A percentile compares a stretch with the other conserved stretches of the same genome.
These are phyloP conservation scores for Scomber japonicus DNA, from an alignment of 2,113 vertebrate genomes.

Conservation along the genomic window DNA sequence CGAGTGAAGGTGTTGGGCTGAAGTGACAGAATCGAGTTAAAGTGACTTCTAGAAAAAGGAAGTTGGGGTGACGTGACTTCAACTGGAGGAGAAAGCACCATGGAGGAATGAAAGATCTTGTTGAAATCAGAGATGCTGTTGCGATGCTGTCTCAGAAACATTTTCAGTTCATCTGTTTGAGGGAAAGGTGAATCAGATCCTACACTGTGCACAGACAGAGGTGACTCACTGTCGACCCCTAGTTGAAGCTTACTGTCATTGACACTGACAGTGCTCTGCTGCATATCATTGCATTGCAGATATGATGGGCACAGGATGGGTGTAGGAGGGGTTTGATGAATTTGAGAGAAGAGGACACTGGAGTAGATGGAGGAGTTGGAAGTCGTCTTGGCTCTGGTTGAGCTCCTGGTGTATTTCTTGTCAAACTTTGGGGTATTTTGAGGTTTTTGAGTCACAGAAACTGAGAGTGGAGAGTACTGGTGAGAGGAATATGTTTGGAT, in stretches of 20 bases:
- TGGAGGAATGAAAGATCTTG: background rate
- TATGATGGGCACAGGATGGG: background rate
- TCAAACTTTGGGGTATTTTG: background rate
- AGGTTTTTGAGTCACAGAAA: background rate
- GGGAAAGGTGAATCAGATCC: background rate
- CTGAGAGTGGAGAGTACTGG: background rate
- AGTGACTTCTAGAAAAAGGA: constrained; percentile 3
- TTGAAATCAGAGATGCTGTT: background rate
- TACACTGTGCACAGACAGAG: background rate
- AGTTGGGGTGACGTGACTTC: background rate
- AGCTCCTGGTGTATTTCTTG: background rate
- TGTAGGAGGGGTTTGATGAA: background rate
- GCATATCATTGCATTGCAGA: background rate
- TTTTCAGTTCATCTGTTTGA: background rate
- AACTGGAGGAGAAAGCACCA: background rate
- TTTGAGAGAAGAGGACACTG: background rate
- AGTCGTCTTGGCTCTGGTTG: background rate
- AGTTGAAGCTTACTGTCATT: background rate
- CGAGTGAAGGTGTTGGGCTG: background rate
- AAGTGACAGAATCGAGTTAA: background rate
- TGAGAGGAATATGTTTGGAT: background rate
- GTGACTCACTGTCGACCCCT: constrained; percentile 23
- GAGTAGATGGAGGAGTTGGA: constrained; percentile 36
- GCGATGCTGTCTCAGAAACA: constrained; percentile 9
- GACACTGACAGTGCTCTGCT: background rate